Base-by-base conservation (phyloP, 2,888 invertebrate genomes). In the Crepidodera aurea region DNA sequence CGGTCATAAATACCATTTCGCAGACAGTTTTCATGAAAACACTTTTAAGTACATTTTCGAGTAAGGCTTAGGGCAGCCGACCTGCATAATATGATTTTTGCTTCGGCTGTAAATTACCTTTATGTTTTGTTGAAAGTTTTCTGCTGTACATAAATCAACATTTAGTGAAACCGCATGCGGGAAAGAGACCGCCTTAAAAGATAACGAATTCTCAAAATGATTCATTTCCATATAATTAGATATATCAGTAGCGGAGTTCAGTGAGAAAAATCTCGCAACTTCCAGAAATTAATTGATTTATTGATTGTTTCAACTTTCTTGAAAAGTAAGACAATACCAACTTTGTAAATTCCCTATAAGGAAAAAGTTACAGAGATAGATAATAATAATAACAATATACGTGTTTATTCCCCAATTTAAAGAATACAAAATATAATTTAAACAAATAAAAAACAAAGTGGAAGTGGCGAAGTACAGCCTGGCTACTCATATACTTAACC, bases 211-310 rank as follows among this genome's bases (percentile, higher is more conserved):
- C 69, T 58, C 53, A 66, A 67, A 71, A 69, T 70, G 71, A 73
- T 71, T 73, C 70, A 73, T 73, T 73, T 72, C 72, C 74, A 73
- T 72, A 73, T 70, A 73, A 73, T 73, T 72, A 71, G 68, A 71
- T 19, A 6, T 19, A 44, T 19, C 22, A 29, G 50, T 16, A 16
- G 50, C 29, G 50, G 22, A 10, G 18, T 29, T 4, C 22, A 6
- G 3, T 6, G n/a, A n/a, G n/a, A n/a, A n/a, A n/a, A n/a, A n/a
- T n/a, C n/a, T n/a, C n/a, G n/a, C n/a, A n/a, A n/a, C n/a, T n/a
- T n/a, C n/a, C n/a, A n/a, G n/a, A n/a, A n/a, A n/a, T n/a, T n/a
- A n/a, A n/a, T n/a, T n/a, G n/a, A n/a, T n/a, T n/a, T n/a, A n/a
- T n/a, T n/a, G n/a, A n/a, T n/a, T n/a, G n/a, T n/a, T n/a, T n/a